Evolutionary conservation across 2,888 invertebrate genomes (phyloP).

Genomic region (Aromia moschata): DNA sequence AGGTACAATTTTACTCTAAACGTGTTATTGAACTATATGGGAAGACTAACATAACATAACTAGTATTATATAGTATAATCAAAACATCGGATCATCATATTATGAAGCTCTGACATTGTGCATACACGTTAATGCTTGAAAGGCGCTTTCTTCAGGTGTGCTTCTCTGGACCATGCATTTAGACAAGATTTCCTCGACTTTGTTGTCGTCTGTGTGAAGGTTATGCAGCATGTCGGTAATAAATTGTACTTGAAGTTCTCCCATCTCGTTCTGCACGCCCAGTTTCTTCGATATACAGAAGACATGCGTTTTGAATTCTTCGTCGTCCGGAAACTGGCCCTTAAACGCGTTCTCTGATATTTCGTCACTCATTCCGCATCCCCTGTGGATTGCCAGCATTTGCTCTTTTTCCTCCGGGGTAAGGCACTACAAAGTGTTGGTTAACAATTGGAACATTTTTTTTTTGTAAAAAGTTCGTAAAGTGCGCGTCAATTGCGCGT

Average conservation of each 20-base stretch:
- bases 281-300: slow-evolving; percentile 10
- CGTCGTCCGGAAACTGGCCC: slow-evolving; percentile 5
- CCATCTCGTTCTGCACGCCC: slow-evolving; percentile 13
- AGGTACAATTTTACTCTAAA: no score
- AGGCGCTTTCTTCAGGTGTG: slow-evolving; percentile 11
- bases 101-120: not conserved
- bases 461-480: no score
- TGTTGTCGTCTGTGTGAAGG: not conserved
- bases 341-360: not conserved
- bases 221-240: slow-evolving; percentile 4
- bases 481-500: no score
- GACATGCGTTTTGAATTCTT: slow-evolving; percentile 6
- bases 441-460: no score
- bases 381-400: slow-evolving; percentile 9
- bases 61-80: no score
- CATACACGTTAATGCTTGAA: not conserved
- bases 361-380: slow-evolving; percentile 6
- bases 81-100: no score
- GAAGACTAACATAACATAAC: no score
- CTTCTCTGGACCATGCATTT: not conserved
- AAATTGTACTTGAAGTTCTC: slow-evolving; percentile 1
- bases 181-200: not conserved
- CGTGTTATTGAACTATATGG: no score
- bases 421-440: no score
- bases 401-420: not conserved